Evolutionary conservation across 2,797 vertebrate genomes (phyloP), one percentile per base, ranked within the genome.

Genomic region (Fringilla coelebs): DNA sequence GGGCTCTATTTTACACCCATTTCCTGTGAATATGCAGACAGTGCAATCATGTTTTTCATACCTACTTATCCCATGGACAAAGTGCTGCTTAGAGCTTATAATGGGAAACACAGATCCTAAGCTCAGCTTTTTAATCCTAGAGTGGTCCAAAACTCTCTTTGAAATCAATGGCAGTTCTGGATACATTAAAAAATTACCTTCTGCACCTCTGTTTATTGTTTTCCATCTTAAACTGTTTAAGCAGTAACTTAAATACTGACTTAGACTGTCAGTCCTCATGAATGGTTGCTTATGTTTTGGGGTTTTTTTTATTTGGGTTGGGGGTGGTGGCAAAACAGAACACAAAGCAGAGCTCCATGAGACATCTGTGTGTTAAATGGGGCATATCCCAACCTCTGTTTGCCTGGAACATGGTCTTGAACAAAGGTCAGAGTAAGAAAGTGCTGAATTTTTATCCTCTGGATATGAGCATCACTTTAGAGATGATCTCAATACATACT

Each of bases 1-100:
- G 71, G 85, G 86, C 85, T 95, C 2, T 80, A 65, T 85, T 95
- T 92, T 74, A 72, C 66, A 87, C 38, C 62, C 78, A 75, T 94
- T 92, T 88, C 91, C 94, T 84, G 48, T 90, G 76, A 95, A 63
- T 85, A 91, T 90, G 86, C 95, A 94, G 90, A 97, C 94, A 73
- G 96, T 96, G 95, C 92, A 93, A 86, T 94, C 85, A 91, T 95
- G 88, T 86, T 91, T 85, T 86, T 95, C 61, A 60, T 96, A 71
- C 72, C 71, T 85, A 72, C 61, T 93, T 89, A 57, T 6, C 54
- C 12, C 0, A 28, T 48, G 41, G 73, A 34, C 66, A 74, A 52
- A 80, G 70, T 79, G 86, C 73, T 91, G 75, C 72, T 89, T 83
- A 72, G 46, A 89, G 63, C 22, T 85, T 79, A 20, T 40, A 90